Evolutionary conservation across 1,140 invertebrate species (phyloP), one percentile per base, ranked within the genome.

Genomic region (Cyclina sinensis): DNA sequence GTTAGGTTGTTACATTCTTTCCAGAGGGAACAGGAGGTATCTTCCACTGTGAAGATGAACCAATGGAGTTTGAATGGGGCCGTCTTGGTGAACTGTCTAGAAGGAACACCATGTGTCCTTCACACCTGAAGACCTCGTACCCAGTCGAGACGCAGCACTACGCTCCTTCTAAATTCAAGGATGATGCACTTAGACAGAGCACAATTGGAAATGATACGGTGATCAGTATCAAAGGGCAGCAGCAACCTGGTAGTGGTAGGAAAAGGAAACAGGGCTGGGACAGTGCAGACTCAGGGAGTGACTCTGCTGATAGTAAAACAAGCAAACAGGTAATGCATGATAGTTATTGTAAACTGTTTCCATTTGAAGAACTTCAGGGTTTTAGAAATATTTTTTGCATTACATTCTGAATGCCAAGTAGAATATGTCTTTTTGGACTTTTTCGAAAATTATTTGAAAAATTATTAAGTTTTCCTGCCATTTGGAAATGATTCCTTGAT

Each of bases 121-220:
- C 98, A 7, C 98, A 99, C 94, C 95, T 99, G 76, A 98, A 98
- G 95, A 98, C 98, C 89, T 97, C 98, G 0, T 99, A 99, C 96
- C 97, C 98, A 0, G 97, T 97, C 0, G 98, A 98, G 96, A 97
- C 96, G n/a, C 97, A 98, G 89, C 76, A 82, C 0, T 82, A 78
- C 21, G 59, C 89, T n/a, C 86, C 86, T 11, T 59, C 76, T 9
- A 73, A 70, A 30, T 87, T 91, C 74, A 78, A 70, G 11, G 90
- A 92, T 21, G 86, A 90, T 16, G 68, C 65, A 0, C 76, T 92
- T 2, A 48, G 90, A 21, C 51, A 90, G 30, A 90, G 91, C 51
- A 35, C 39, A 2, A 74, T 88, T 5, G 46, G 73, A 48, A 89
- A 62, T 65, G 27, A 57, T 18, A 74, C 76, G 18, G 74, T 62